A percentile compares a stretch with the other conserved stretches of the same genome.
Conservation (phyloP, 2,797 vertebrate genomes). For the Psittacula echo region DNA sequence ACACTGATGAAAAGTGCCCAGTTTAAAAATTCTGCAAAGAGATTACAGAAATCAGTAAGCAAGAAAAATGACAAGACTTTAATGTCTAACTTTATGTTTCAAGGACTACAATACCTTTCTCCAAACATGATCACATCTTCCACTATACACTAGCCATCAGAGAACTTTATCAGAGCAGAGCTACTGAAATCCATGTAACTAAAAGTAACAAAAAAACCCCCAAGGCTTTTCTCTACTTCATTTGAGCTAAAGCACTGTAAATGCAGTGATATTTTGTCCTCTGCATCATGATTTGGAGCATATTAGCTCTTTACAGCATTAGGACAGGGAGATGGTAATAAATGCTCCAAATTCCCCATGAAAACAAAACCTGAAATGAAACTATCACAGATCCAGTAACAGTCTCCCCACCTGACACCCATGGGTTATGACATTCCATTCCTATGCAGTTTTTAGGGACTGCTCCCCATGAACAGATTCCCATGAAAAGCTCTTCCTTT, state of each 20-base stretch:
- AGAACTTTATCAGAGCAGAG: neutral
- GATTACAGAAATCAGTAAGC: neutral
- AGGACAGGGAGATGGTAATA: neutral
- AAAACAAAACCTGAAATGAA: neutral
- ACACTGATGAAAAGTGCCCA: neutral
- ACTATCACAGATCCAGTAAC: neutral
- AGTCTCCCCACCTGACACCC: rapidly evolving
- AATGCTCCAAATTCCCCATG: neutral
- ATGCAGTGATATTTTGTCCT: neutral
- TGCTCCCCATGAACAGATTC: neutral
- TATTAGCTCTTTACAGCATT: neutral
- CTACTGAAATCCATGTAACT: neutral
- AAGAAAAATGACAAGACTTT: neutral
- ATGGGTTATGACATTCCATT: neutral
- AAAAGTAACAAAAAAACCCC: neutral
- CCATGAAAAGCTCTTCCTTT: neutral
- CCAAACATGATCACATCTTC: neutral
- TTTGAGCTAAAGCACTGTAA: neutral
- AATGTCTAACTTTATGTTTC: neutral
- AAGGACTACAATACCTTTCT: neutral
- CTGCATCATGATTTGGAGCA: neutral
- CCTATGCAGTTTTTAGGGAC: neutral
- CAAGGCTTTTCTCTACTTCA: neutral
- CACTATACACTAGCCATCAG: neutral
- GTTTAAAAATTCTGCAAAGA: neutral